Base-by-base conservation (phyloP, 2,888 invertebrate genomes). In the Drosophila prostipennis region DNA sequence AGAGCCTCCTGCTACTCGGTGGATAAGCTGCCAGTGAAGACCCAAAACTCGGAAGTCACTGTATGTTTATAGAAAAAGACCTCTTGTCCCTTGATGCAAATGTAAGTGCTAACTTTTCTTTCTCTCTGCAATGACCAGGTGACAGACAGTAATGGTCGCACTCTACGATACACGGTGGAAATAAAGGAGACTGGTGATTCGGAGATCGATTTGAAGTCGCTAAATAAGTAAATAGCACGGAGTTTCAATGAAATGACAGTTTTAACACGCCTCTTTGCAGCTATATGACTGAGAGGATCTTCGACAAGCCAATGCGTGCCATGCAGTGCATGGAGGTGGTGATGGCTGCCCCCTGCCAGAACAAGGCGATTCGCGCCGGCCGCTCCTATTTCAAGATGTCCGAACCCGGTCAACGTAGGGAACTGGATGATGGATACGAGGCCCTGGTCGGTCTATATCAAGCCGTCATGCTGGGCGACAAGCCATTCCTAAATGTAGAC, bases 401-500 rank as follows among this genome's bases (percentile, higher is more conserved):
- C 0, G 14, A 45, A 0, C 16, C 61, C 2, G 34, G 39, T 0
- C 13, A 72, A 0, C 34, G 69, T 0, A n/a, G 7, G 1, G 93
- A 93, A 87, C 93, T 99, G 10, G 95, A 96, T 0, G 95, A 95
- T 51, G 98, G 98, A 0, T 93, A 97, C 83, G 97, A 98, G 91
- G 95, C 98, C 89, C 98, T 98, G 96, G 95, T 96, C 67, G 99
- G 99, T 6, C 94, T 98, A 0, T 99, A 97, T 92, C 98, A 98
- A 91, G 96, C 97, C 8, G 97, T 98, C 0, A 94, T 98, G 73
- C 94, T 98, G 56, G 98, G 98, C 11, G 96, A 97, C 94, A 95
- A 94, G 79, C 96, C 97, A 55, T 96, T 96, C 91, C 92, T 99
- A 40, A 99, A 99, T 91, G 95, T 99, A 61, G 99, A 99, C 92